Conservation (phyloP, 1,140 invertebrate species). For the Lerema accius region DNA sequence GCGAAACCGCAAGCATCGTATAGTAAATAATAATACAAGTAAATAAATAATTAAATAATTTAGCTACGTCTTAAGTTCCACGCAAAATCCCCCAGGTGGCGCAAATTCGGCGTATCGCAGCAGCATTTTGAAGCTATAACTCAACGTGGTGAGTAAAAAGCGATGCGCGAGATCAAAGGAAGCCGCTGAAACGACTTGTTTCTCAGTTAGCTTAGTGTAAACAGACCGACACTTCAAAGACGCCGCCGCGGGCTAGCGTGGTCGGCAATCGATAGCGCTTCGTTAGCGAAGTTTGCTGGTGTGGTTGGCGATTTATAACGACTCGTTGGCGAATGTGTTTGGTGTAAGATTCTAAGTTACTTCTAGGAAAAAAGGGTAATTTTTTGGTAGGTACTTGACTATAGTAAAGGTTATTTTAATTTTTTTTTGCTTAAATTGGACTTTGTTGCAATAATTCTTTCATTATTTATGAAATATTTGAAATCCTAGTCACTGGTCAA, state of each 20-base stretch:
- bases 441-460: too few relatives aligned
- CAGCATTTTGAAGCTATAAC: slow-evolving; percentile 58
- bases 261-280: slow-evolving; percentile 3
- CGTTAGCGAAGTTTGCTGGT: slow-evolving; percentile 15
- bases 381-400: too few relatives aligned
- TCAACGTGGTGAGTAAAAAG: slow-evolving; percentile 63
- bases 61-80: slow-evolving; percentile 8
- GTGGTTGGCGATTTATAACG: too few relatives aligned
- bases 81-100: slow-evolving; percentile 22
- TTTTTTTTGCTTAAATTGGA: too few relatives aligned
- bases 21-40: too few relatives aligned
- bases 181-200: slow-evolving; percentile 73
- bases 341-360: too few relatives aligned
- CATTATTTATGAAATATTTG: too few relatives aligned
- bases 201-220: slow-evolving; percentile 78
- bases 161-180: slow-evolving; percentile 68
- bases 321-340: too few relatives aligned
- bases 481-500: too few relatives aligned
- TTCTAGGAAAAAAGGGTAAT: too few relatives aligned
- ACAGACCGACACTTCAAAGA: slow-evolving; percentile 71
- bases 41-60: background rate
- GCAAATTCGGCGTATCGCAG: slow-evolving; percentile 63
- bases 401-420: too few relatives aligned
- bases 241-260: slow-evolving; percentile 47
- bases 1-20: too few relatives aligned